Evolutionary conservation across 2,797 vertebrate species (phyloP), one percentile per base, ranked within the genome.

Genomic region (Odontamblyopus rebecca): DNA sequence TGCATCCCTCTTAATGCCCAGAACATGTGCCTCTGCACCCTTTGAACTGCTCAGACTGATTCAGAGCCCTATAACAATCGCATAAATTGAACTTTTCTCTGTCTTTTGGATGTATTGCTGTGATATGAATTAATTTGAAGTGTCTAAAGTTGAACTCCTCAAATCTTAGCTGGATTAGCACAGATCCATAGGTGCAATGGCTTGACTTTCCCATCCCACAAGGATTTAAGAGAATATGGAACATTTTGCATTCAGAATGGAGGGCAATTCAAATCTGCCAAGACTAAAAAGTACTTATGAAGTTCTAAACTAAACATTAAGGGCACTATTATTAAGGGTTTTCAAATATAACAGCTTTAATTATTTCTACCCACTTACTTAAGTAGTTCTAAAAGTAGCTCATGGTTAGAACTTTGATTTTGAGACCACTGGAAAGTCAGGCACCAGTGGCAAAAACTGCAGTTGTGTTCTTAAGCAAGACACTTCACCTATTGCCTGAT

Each of bases 201-300:
- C 9, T 23, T 23, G 51, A 35, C 51, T 68, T 68, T 68, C 66
- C 53, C 66, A 56, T 35, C 66, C 66, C 66, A 35, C 12, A 54
- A 68, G 66, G 66, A 68, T 56, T 68, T 68, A 56, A n/a, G 29
- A 18, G 30, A 56, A 35, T 57, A 68, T 68, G 32, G 66, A 32
- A 23, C 30, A 56, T 35, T 68, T 38, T 38, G 51, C 51, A 68
- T 35, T 56, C 50, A 68, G 66, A 56, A 68, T 57, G 48, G 19
- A 67, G 23, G 30, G 18, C n/a, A 38, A 38, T 56, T 38, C 9
- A 54, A 57, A 53, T 32, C 44, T 50, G 18, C 16, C 18, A 53
- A 51, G 64, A 51, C 64, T 67, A 18, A 50, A 53, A 53, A 12
- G 18, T 35, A n/a, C 27, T 41, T 41, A 64, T 64, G 35, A 48